These are phyloP conservation scores for Prolemur simus DNA, from an alignment of 2,113 vertebrate genomes.

Conservation along the genomic window DNA sequence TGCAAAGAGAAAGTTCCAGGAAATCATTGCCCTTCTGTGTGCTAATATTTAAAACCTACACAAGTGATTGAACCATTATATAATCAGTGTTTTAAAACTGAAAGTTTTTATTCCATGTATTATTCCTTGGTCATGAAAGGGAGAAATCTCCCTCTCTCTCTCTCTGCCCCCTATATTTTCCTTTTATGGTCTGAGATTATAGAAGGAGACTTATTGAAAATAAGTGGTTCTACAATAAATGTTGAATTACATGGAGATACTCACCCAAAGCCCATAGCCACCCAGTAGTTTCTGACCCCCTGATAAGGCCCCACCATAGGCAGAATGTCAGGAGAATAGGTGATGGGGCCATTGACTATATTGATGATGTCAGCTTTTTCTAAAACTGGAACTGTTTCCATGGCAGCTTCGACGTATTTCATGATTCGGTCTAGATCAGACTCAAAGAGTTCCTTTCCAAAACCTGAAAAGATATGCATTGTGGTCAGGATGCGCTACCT, in stretches of 20 bases:
- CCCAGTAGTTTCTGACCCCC: constrained; percentile 95
- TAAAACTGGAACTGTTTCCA: constrained; percentile 96
- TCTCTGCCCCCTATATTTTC: background rate
- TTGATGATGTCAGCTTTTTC: constrained; percentile 95
- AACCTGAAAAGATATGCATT: constrained; percentile 85
- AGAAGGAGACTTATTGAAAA: background rate
- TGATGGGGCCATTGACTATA: constrained; percentile 95
- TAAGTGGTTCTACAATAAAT: background rate
- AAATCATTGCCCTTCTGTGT: background rate
- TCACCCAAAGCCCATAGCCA: constrained; percentile 96
- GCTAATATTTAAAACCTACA: background rate
- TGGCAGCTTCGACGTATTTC: constrained; percentile 94
- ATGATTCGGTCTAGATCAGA: constrained; percentile 97
- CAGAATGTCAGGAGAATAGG: constrained; percentile 96
- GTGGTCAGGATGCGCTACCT: background rate
- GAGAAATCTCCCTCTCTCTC: background rate
- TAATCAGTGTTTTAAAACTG: background rate
- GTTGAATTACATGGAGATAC: constrained; percentile 59
- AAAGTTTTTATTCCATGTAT: background rate
- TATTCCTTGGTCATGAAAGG: background rate
- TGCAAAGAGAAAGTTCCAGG: background rate
- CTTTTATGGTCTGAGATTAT: background rate
- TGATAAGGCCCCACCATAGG: constrained; percentile 98
- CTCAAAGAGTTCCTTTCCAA: constrained; percentile 98
- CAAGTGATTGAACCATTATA: background rate